Evolutionary conservation across 2,113 vertebrate species (phyloP), one percentile per base, ranked within the genome.

Genomic region (Poicephalus meyeri): DNA sequence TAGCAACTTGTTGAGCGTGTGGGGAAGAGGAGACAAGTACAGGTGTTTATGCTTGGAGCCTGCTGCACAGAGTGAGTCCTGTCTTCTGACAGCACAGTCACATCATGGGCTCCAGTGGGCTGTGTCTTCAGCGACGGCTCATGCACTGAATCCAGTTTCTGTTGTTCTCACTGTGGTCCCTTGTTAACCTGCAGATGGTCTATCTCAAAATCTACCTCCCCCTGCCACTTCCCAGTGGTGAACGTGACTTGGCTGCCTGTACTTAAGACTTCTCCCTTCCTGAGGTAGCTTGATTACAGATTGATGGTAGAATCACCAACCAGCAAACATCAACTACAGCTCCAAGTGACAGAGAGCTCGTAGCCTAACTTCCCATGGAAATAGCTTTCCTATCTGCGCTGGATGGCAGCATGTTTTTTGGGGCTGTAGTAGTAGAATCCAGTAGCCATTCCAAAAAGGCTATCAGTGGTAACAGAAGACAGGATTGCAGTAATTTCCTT

Each of bases 101-200:
- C 90, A 26, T 21, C 63, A 13, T 42, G 13, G n/a, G n/a, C 61
- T 44, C 24, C 3, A 1, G 65, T 25, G 41, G 33, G 87, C 35
- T 82, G 78, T 84, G 86, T 74, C 68, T 44, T 16, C 18, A 79
- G 71, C 4, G 1, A 56, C 93, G 95, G 86, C 91, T 95, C 89
- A 86, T 11, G 9, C 0, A 1, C 47, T 68, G 69, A 77, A 26
- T 52, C 9, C 63, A 26, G 58, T 50, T 28, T 80, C 56, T 63
- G 50, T 55, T 74, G 77, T 79, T 86, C 58, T 53, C 60, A 17
- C 55, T 15, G 31, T 52, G 68, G 25, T 76, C 73, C 68, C 72
- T 88, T 58, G n/a, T 80, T 86, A 89, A 63, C 72, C 49, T 87
- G 80, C 52, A 81, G 58, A 47, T 90, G 72, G 55, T 52, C 52